phyloP scores from a whole-genome alignment of 2,888 invertebrate species.

The Eristalis intricaria region DNA sequence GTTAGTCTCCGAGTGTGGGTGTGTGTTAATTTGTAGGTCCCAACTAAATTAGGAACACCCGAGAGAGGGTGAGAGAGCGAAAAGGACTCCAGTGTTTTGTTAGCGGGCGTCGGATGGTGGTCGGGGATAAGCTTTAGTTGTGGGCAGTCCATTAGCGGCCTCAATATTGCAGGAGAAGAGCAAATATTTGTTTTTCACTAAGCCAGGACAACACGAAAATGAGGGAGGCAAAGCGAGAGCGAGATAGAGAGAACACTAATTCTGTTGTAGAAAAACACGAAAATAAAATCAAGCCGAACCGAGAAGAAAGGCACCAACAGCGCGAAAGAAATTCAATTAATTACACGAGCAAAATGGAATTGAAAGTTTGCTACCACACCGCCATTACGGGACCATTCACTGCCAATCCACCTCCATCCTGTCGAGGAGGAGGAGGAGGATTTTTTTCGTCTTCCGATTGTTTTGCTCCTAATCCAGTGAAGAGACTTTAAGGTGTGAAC shows the following conservation, averaged over 20 bases:
- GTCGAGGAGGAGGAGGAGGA: background rate
- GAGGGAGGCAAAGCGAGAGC: background rate
- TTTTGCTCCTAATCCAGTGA: background rate
- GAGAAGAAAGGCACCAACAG: slow-evolving; percentile 26
- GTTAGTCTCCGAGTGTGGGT: background rate
- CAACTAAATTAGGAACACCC: slow-evolving; percentile 39
- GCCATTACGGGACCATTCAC: background rate
- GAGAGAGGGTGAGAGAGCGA: background rate
- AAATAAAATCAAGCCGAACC: background rate
- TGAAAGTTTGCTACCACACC: slow-evolving; percentile 29
- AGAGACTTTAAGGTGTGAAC: background rate
- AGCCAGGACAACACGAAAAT: slow-evolving; percentile 3
- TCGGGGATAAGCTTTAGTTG: background rate
- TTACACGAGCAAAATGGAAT: slow-evolving; percentile 58
- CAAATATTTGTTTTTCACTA: slow-evolving; percentile 55
- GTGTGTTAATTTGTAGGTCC: slow-evolving; percentile 40
- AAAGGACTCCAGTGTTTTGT: slow-evolving; percentile 4
- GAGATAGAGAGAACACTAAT: background rate
- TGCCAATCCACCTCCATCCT: background rate
- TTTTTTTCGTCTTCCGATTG: background rate
- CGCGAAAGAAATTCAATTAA: slow-evolving; percentile 65
- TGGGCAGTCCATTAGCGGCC: slow-evolving; percentile 56
- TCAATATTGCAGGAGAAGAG: slow-evolving; percentile 41
- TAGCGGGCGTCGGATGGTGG: background rate
- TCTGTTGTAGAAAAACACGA: background rate